A percentile compares a stretch with the other conserved stretches of the same genome.
Evolutionary conservation across 92 coral and sea anemone species (phyloP).

Genomic region (Porites evermanni): DNA sequence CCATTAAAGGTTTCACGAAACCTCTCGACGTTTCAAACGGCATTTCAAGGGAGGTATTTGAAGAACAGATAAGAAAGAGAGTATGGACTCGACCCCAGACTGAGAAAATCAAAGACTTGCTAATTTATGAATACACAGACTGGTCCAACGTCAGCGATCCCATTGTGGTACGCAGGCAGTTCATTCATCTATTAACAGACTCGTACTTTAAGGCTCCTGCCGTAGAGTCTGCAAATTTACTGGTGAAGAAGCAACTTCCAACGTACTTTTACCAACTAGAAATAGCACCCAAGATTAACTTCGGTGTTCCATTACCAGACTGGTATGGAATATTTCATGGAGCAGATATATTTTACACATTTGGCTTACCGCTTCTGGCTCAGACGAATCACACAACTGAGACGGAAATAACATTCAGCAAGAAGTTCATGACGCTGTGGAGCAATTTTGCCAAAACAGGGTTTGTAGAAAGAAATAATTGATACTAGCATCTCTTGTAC

Average conservation of each 20-base stretch:
- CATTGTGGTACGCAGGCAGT: constrained; percentile 40
- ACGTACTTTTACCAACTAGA: constrained; percentile 71
- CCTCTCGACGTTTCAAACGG: constrained; percentile 57
- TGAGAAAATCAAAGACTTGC: constrained; percentile 37
- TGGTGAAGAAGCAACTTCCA: constrained; percentile 44
- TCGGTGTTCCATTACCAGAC: not conserved
- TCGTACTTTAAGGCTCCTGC: constrained; percentile 72
- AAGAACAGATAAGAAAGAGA: constrained; percentile 31
- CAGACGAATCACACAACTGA: constrained; percentile 1
- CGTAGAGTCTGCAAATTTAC: constrained; percentile 56
- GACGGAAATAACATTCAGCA: constrained; percentile 33
- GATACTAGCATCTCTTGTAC: no score
- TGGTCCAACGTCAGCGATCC: constrained; percentile 65
- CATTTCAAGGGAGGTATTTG: constrained; percentile 24
- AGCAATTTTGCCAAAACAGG: constrained; percentile 63
- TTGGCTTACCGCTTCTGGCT: constrained; percentile 35
- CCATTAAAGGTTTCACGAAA: constrained; percentile 5
- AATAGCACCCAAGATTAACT: not conserved
- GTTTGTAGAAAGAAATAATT: constrained; percentile 11
- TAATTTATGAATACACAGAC: constrained; percentile 61
- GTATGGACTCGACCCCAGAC: constrained; percentile 60
- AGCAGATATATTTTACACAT: constrained; percentile 41
- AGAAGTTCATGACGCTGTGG: constrained; percentile 57
- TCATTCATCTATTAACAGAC: constrained; percentile 63
- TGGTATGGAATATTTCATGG: constrained; percentile 63